A percentile compares a stretch with the other conserved stretches of the same genome.
Conservation (phyloP, 1,140 invertebrate genomes). For the Piezodorus guildinii region DNA sequence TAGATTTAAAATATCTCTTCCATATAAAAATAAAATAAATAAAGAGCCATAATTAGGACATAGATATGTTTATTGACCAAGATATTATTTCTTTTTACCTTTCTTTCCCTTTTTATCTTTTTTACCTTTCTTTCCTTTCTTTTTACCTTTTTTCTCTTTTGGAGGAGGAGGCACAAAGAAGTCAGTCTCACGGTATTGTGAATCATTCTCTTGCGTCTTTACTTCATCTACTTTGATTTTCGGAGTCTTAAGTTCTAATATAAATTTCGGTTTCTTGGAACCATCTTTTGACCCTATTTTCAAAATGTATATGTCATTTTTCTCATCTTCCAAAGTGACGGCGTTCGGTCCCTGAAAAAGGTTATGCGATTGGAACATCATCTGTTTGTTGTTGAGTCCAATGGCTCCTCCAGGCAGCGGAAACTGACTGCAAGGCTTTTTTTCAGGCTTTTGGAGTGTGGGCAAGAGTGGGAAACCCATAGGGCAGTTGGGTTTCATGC, state of each 20-base stretch:
- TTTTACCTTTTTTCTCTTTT: background rate
- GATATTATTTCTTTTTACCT: background rate
- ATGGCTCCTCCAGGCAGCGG: background rate
- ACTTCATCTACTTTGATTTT: no score
- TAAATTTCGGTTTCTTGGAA: background rate
- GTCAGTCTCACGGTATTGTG: no score
- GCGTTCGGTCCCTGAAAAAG: background rate
- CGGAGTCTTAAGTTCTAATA: background rate
- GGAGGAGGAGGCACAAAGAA: background rate
- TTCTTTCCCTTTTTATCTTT: background rate
- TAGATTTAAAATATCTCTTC: no score
- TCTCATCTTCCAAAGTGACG: background rate
- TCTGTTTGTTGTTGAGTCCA: background rate
- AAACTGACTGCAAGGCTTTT: background rate
- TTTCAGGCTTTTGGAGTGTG: background rate
- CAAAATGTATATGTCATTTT: background rate
- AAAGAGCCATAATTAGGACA: no score
- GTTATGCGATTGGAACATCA: background rate
- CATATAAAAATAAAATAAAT: no score
- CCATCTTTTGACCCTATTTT: background rate
- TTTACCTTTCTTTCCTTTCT: background rate
- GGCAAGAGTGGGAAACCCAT: background rate
- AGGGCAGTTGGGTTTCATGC: background rate
- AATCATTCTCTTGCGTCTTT: no score
- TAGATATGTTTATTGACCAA: no score